A percentile compares a stretch with the other conserved stretches of the same genome.
These are phyloP conservation scores for Xanthia togata DNA, from an alignment of 2,888 invertebrate species.

Conservation along the genomic window DNA sequence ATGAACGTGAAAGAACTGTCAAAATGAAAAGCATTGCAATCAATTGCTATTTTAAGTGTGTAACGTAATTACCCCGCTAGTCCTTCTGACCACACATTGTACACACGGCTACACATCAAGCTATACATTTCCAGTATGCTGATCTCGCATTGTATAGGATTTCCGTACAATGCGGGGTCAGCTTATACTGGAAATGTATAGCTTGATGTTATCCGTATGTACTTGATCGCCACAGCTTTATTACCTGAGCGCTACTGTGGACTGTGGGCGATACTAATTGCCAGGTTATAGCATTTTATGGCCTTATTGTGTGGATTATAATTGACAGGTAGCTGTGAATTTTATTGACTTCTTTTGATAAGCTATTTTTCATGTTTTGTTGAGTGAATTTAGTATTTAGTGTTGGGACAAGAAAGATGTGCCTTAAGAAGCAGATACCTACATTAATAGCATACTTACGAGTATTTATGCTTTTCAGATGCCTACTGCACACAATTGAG, in stretches of 20 bases:
- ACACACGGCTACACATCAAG: no score
- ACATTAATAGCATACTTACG: not conserved
- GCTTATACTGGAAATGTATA: no score
- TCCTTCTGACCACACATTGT: constrained; percentile 13
- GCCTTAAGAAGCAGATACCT: no score
- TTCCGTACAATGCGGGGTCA: no score
- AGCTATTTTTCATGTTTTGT: constrained; percentile 44
- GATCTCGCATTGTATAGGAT: no score
- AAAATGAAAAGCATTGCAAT: no score
- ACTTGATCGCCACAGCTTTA: constrained; percentile 22
- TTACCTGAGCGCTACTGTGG: constrained; percentile 49
- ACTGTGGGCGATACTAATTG: constrained; percentile 64
- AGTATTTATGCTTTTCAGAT: no score
- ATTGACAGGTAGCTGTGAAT: constrained; percentile 51
- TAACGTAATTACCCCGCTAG: not conserved
- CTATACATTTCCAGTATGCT: no score
- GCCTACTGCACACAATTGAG: not conserved
- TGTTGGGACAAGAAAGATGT: not conserved
- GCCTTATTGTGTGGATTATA: constrained; percentile 40
- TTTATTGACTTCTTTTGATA: constrained; percentile 52
- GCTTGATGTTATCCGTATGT: no score
- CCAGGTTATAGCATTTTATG: constrained; percentile 52
- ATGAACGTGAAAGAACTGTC: no score
- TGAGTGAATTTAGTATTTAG: not conserved
- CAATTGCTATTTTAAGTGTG: no score